Percentiles rank a stretch among this genome's conserved stretches.
These are phyloP conservation scores for Camptogramma bilineatum DNA, from an alignment of 2,888 invertebrate genomes.

Conservation along the genomic window DNA sequence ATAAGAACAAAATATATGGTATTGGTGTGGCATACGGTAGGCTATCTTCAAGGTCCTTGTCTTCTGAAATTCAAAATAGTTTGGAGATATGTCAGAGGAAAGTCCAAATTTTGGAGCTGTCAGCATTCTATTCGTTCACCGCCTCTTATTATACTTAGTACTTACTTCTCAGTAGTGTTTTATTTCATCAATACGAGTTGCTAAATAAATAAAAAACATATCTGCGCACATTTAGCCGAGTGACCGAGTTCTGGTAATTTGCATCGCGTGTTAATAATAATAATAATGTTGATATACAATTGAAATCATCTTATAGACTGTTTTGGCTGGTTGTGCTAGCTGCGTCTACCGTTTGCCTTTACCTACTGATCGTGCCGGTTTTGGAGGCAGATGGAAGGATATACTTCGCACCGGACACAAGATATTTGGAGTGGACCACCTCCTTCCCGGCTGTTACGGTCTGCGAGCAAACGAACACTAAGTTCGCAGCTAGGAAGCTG, in stretches of 20 bases:
- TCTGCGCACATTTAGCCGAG: not conserved
- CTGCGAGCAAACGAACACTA: constrained; percentile 80
- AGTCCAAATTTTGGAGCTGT: no score
- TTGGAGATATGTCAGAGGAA: no score
- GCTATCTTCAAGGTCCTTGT: no score
- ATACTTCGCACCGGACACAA: constrained; percentile 87
- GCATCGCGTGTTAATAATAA: constrained; percentile 5
- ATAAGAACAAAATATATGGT: no score
- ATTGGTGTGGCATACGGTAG: no score
- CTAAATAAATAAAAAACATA: not conserved
- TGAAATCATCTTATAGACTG: constrained; percentile 61
- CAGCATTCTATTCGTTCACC: no score
- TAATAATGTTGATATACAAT: not conserved
- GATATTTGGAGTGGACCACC: constrained; percentile 86
- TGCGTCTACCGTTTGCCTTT: constrained; percentile 81
- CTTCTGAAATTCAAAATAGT: no score
- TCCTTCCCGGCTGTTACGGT: constrained; percentile 86
- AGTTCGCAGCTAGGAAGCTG: constrained; percentile 53
- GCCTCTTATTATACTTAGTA: no score
- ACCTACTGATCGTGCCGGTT: constrained; percentile 72
- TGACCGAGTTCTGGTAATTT: constrained; percentile 10
- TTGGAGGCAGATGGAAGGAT: constrained; percentile 83
- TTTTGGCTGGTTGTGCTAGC: constrained; percentile 85
- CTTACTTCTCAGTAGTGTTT: not conserved
- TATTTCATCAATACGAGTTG: not conserved